Evolutionary conservation across 1,140 invertebrate species (phyloP), one percentile per base, ranked within the genome.

Genomic region (Lepidurus packardi): DNA sequence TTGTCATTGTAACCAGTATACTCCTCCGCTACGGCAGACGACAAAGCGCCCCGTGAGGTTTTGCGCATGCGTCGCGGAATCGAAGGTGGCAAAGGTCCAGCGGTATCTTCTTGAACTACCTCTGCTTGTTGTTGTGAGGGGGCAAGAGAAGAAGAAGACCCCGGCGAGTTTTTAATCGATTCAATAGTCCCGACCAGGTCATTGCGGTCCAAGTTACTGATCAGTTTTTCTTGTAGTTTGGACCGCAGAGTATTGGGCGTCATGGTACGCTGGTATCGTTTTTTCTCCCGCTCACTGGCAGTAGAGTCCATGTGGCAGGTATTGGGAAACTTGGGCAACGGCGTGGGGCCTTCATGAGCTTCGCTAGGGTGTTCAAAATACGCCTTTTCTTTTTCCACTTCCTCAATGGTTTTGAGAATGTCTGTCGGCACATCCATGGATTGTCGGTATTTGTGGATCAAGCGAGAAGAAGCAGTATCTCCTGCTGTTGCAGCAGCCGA

Each of bases 1-100:
- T 91, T 92, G 81, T 93, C 92, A 43, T 73, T 77, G 81, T 86
- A 85, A 80, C 89, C 84, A 81, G 85, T 82, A 83, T 90, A 84
- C 5, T 81, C 81, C 73, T 83, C 82, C 42, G 82, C 80, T 25
- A 79, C 79, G 13, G 82, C 81, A 10, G 77, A 75, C 42, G 73
- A 9, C 45, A 79, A 65, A 44, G 65, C 53, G 24, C 85, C 81
- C 1, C 83, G 73, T 47, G 78, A 73, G 34, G 34, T 78, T 79
- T 82, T 82, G 6, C 82, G 82, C 34, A 79, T 76, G 74, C 81
- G 85, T 82, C 81, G 80, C 81, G 80, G 83, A 43, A 83, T 82
- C 74, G 84, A 84, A 7, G 85, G 85, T 34, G 84, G 84, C 25
- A 84, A 73, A 6, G 79, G 34, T 25, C 74, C 25, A 9, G 73